These are phyloP conservation scores for Odontomyia ornata DNA, from an alignment of 2,888 invertebrate species.

Conservation along the genomic window DNA sequence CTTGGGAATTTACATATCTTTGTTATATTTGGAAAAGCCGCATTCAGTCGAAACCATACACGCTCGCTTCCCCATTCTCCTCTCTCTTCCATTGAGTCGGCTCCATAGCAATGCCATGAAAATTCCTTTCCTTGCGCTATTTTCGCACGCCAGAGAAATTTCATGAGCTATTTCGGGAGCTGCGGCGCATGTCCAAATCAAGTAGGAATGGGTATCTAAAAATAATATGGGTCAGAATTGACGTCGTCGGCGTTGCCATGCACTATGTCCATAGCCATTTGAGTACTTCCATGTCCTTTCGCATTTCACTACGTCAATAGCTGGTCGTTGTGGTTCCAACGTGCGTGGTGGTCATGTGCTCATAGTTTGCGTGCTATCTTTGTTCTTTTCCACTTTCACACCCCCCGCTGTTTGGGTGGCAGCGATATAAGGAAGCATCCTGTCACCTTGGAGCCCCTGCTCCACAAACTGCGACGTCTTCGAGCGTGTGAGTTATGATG, in stretches of 20 bases:
- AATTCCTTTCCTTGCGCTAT: slow-evolving; percentile 47
- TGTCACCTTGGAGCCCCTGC: neutral
- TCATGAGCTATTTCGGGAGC: slow-evolving; percentile 44
- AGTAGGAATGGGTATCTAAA: slow-evolving; percentile 44
- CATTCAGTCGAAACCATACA: neutral
- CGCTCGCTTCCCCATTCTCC: neutral
- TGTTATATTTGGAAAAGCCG: slow-evolving; percentile 31
- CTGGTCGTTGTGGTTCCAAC: neutral
- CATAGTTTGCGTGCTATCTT: slow-evolving; percentile 33
- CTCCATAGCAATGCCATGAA: slow-evolving; percentile 50
- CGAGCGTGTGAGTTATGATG: too few species aligned
- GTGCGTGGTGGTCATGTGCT: slow-evolving; percentile 14
- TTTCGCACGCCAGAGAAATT: slow-evolving; percentile 36
- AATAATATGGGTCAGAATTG: slow-evolving; percentile 48
- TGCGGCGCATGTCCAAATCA: slow-evolving; percentile 48
- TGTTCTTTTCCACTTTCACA: neutral
- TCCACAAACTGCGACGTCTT: slow-evolving; percentile 1
- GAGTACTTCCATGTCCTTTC: slow-evolving; percentile 5
- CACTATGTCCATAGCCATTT: neutral
- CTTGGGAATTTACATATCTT: slow-evolving; percentile 19
- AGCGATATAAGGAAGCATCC: neutral
- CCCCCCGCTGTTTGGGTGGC: neutral
- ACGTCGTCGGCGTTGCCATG: slow-evolving; percentile 7
- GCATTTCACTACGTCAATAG: slow-evolving; percentile 21
- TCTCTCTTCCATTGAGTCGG: slow-evolving; percentile 12